Evolutionary conservation across 2,797 vertebrate species (phyloP), one percentile per base, ranked within the genome.

Genomic region (Melanogrammus aeglefinus): DNA sequence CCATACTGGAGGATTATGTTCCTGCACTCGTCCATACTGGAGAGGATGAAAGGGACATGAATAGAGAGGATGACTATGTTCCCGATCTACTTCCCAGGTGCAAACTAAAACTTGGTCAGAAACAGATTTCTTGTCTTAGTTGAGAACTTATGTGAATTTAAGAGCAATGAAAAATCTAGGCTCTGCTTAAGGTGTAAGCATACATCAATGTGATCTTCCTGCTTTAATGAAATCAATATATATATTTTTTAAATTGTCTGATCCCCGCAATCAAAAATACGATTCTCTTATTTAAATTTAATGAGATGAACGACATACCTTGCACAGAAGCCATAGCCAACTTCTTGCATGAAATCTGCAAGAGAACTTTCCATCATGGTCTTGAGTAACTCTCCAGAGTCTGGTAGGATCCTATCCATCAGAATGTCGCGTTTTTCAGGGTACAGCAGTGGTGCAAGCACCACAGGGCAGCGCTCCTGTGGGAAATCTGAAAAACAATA

Each of bases 401-500:
- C 98, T 96, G 97, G 97, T 91, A 99, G 94, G 94, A 99, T 98
- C 95, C 98, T 97, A 94, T 99, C 98, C 97, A 98, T 99, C 95
- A 98, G 97, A 96, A 99, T 97, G 97, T 99, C 96, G 96, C 97
- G 97, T 98, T 99, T 99, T 98, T 99, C 98, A 98, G 97, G 97
- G 94, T 99, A 99, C 91, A 99, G 91, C 90, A 99, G 97, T 98
- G 98, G 98, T 97, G 97, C 96, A 91, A 99, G 98, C 97, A 99
- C 98, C 98, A 99, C 98, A 85, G 98, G 98, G 89, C 98, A 99
- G 91, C 98, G 96, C 90, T 98, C 98, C 92, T 99, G 98, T 89
- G 98, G 98, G 91, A 99, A 99, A 99, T 99, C 98, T 99, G 83
- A 72, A 80, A 84, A 13, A 84, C n/a, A 74, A 84, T 66, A 31